These are phyloP conservation scores for Intellagama lesueurii DNA, from an alignment of 2,797 vertebrate species.

Conservation along the genomic window DNA sequence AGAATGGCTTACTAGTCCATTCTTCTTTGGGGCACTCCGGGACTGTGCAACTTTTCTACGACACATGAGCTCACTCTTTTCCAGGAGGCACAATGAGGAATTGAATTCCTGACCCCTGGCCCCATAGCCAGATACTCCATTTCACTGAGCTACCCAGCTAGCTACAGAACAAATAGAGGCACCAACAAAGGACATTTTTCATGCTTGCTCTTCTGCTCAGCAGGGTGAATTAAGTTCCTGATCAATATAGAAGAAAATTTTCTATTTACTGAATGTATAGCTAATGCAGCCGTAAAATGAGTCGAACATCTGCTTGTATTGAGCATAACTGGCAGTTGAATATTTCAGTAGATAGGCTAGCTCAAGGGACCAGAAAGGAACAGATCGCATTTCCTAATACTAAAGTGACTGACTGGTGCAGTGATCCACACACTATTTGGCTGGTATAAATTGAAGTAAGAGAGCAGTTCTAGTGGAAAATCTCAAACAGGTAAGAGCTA, in stretches of 20 bases:
- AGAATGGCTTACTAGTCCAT: too few species aligned
- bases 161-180: neutral
- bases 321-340: neutral
- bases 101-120: too few species aligned
- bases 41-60: too few species aligned
- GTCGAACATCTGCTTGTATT: neutral
- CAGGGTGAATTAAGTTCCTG: constrained; percentile 4
- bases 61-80: too few species aligned
- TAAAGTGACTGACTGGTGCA: neutral
- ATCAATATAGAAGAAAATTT: neutral
- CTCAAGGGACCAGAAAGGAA: neutral
- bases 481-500: neutral
- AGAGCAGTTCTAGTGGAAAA: neutral
- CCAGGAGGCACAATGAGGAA: too few species aligned
- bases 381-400: neutral
- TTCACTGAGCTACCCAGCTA: too few species aligned
- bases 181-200: neutral
- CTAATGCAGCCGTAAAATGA: neutral
- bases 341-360: neutral
- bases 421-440: neutral
- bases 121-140: too few species aligned
- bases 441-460: neutral
- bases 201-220: constrained; percentile 36
- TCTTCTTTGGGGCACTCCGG: too few species aligned
- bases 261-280: constrained; percentile 57